Evolutionary conservation across 1,140 invertebrate genomes (phyloP).

Genomic region (Pantala flavescens): DNA sequence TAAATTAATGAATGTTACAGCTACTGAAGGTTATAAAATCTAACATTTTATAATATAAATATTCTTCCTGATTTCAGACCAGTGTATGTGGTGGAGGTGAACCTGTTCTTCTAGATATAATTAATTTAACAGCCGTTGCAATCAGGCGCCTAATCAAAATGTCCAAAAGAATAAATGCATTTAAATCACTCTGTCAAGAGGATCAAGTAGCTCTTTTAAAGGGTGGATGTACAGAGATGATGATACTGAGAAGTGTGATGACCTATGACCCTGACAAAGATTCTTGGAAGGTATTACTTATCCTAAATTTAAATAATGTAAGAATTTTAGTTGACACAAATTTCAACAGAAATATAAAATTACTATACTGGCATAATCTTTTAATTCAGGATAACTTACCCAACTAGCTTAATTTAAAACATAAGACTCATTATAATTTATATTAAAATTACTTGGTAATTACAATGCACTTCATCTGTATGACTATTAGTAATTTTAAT

Average conservation of each 20-base stretch:
- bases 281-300: slow-evolving; percentile 60
- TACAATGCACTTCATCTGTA: no score
- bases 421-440: no score
- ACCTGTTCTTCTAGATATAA: slow-evolving; percentile 66
- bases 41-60: no score
- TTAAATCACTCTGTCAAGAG: slow-evolving; percentile 82
- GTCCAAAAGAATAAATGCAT: slow-evolving; percentile 79
- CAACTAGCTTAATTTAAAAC: neutral
- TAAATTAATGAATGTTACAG: no score
- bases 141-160: slow-evolving; percentile 84
- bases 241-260: slow-evolving; percentile 79
- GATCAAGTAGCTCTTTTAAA: slow-evolving; percentile 84
- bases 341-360: neutral
- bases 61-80: slow-evolving; percentile 32
- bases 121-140: slow-evolving; percentile 82
- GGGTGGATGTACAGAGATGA: slow-evolving; percentile 82
- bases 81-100: slow-evolving; percentile 46
- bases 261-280: slow-evolving; percentile 75
- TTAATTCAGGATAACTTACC: no score
- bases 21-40: no score
- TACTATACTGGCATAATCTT: neutral
- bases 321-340: neutral
- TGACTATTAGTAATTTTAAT: no score
- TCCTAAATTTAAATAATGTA: neutral
- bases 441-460: no score